phyloP scores from a whole-genome alignment of 1,140 invertebrate genomes.

The Musca domestica region DNA sequence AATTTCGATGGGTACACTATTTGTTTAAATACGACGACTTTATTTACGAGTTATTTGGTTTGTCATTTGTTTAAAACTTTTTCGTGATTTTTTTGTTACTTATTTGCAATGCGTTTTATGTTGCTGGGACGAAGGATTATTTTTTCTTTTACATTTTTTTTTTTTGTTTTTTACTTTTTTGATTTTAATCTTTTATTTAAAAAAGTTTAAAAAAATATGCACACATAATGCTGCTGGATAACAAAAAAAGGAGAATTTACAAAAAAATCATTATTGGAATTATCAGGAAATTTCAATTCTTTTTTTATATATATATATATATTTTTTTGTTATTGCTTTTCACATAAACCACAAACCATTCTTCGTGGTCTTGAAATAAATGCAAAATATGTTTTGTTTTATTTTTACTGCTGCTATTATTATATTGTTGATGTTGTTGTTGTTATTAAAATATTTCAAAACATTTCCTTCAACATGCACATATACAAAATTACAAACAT shows the following conservation, averaged over 20 bases:
- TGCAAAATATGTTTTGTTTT: conserved; percentile 1
- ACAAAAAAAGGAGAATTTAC: not conserved
- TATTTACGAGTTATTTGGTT: not conserved
- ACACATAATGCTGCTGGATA: conserved; percentile 7
- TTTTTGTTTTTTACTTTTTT: not conserved
- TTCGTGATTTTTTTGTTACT: not conserved
- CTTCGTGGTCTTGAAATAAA: not conserved
- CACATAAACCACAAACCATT: no score
- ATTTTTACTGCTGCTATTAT: not conserved
- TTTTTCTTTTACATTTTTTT: not conserved
- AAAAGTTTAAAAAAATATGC: conserved; percentile 12
- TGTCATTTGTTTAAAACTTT: not conserved
- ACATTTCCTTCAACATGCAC: no score
- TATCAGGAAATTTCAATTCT: no score
- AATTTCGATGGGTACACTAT: conserved; percentile 13
- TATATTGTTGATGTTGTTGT: not conserved
- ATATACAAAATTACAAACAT: no score
- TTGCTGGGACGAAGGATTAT: not conserved
- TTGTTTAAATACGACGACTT: not conserved
- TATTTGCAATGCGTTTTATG: no score
- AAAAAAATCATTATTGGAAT: no score
- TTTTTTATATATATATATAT: no score
- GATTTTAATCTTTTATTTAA: conserved; percentile 6
- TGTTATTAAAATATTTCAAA: no score
- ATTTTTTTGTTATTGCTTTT: no score